A percentile compares a stretch with the other conserved stretches of the same genome.
These are phyloP conservation scores for Acromyrmex charruanus DNA, from an alignment of 1,140 invertebrate genomes.

Conservation along the genomic window DNA sequence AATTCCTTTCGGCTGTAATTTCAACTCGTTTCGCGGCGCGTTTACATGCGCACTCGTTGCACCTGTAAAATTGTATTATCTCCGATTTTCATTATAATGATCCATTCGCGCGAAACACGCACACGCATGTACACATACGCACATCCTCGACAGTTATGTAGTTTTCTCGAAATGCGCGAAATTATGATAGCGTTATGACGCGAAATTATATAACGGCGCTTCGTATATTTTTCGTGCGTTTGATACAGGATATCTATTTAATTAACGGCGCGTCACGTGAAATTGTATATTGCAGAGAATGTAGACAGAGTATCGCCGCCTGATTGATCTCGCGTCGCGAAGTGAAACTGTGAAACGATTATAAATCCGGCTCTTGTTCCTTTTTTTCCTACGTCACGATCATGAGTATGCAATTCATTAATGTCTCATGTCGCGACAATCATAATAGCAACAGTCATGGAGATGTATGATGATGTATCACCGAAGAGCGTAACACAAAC, in stretches of 20 bases:
- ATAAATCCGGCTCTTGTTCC: constrained; percentile 43
- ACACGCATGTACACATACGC: neutral
- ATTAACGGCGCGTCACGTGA: constrained; percentile 28
- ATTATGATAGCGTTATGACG: constrained; percentile 18
- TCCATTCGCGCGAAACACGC: constrained; percentile 39
- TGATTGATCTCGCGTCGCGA: constrained; percentile 29
- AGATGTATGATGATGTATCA: constrained; percentile 45
- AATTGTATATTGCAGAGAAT: constrained; percentile 22
- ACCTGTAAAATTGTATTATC: constrained; percentile 63
- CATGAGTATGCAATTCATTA: constrained; percentile 47
- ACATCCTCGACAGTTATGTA: neutral
- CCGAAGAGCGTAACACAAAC: constrained; percentile 16
- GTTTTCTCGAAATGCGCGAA: constrained; percentile 46
- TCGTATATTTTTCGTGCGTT: constrained; percentile 38
- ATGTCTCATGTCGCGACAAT: constrained; percentile 24
- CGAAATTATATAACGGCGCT: constrained; percentile 23
- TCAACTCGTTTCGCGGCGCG: constrained; percentile 58
- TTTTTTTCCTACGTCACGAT: constrained; percentile 30
- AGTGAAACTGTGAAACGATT: constrained; percentile 49
- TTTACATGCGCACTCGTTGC: constrained; percentile 35
- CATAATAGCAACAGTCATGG: constrained; percentile 36
- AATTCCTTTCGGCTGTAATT: constrained; percentile 77
- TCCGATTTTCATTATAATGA: constrained; percentile 60
- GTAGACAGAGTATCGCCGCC: neutral
- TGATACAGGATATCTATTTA: constrained; percentile 29